Evolutionary conservation across 2,797 vertebrate genomes (phyloP), one percentile per base, ranked within the genome.

Genomic region (Betta splendens): DNA sequence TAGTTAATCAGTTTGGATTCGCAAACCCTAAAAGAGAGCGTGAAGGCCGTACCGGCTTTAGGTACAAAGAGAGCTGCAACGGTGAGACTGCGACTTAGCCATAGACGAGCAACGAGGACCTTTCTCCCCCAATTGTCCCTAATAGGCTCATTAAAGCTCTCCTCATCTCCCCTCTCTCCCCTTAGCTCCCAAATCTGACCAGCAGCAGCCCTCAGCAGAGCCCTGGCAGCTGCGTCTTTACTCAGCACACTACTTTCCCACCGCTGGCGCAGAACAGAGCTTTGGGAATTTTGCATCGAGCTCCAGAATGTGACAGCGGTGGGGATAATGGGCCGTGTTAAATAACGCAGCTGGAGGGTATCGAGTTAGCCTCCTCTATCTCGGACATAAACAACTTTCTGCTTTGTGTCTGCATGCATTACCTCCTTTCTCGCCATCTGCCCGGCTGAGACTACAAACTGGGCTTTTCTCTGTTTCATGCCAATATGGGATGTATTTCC

Each of bases 261-360:
- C 74, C 33, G 31, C 73, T 80, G 85, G 69, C 79, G 83, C 22
- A 1, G 31, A 62, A 73, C 44, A 25, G 58, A 69, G 50, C 75
- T 81, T 72, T 59, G 74, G 72, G 75, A 83, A 61, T 81, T 79
- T 66, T 75, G 63, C 70, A 67, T 26, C 49, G 67, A 65, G 78
- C 75, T 80, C 51, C 65, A 68, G 75, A 83, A 59, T 55, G 53
- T 40, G 79, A 80, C 28, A 6, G 67, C 33, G 46, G 65, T 66
- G 58, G 60, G 66, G 78, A 84, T 88, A 89, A 89, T 79, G 74
- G 81, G 66, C 44, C 52, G 62, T 50, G 69, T 85, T 85, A 75
- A 80, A 81, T 80, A 83, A 62, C 43, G 16, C 88, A 86, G 83
- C 81, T 83, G 85, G 56, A 75, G 74, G 62, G 69, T 42, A 72